A percentile compares a stretch with the other conserved stretches of the same genome.
These are phyloP conservation scores for Sebastes elongatus DNA, from an alignment of 2,797 vertebrate species.

Conservation along the genomic window DNA sequence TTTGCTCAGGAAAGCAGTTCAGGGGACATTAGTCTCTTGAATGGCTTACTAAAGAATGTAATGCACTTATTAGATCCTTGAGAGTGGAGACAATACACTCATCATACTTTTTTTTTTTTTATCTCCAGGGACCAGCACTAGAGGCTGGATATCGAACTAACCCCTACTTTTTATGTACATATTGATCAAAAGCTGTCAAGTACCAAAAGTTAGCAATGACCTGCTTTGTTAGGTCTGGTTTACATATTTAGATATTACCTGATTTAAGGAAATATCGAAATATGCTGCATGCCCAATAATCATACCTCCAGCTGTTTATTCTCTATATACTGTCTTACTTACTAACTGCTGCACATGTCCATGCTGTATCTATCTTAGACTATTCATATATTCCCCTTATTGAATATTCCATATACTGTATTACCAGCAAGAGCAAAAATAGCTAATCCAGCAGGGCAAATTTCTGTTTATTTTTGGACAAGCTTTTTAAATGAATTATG, in stretches of 20 bases:
- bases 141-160: neutral
- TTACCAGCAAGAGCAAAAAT: neutral
- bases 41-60: constrained; percentile 42
- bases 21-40: constrained; percentile 32
- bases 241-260: neutral
- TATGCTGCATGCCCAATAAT: neutral
- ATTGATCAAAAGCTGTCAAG: neutral
- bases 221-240: neutral
- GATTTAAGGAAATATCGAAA: neutral
- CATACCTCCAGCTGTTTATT: neutral
- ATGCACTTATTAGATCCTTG: constrained; percentile 41
- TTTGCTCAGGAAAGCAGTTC: constrained; percentile 31
- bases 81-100: constrained; percentile 7
- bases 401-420: neutral
- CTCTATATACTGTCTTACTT: neutral
- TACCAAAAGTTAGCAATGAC: neutral
- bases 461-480: neutral
- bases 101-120: constrained; percentile 4
- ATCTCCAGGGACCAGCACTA: neutral
- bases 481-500: neutral
- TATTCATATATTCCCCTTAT: neutral
- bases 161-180: neutral
- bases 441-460: neutral
- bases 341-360: neutral
- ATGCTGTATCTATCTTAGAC: neutral